Evolutionary conservation across 1,140 invertebrate genomes (phyloP).

Genomic region (Heliconius melpomene): DNA sequence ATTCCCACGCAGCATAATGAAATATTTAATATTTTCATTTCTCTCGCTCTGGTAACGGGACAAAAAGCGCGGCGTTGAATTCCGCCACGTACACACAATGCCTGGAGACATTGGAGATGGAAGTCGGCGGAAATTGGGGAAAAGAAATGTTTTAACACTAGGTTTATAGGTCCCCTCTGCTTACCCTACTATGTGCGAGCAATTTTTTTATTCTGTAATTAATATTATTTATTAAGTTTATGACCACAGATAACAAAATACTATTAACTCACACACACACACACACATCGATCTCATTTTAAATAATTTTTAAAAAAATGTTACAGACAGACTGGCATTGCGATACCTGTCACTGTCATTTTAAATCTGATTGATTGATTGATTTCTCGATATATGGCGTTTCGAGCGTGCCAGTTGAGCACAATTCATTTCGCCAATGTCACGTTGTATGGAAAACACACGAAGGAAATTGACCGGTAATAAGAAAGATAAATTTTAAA

Average conservation of each 20-base stretch:
- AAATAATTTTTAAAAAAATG: background rate
- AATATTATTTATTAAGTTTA: background rate
- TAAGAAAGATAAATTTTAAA: no score
- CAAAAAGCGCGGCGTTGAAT: background rate
- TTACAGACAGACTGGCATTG: conserved; percentile 23
- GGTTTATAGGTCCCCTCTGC: background rate
- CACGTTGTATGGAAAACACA: no score
- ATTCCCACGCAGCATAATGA: no score
- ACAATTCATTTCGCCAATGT: no score
- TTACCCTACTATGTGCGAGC: background rate
- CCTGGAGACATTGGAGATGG: background rate
- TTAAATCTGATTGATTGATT: no score
- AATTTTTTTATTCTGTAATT: no score
- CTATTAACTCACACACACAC: background rate
- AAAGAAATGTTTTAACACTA: background rate
- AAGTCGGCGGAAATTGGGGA: background rate
- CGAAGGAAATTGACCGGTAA: no score
- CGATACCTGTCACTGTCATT: conserved; percentile 34
- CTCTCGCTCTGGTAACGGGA: background rate
- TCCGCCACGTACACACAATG: background rate
- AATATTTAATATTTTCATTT: no score
- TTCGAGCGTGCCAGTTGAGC: no score
- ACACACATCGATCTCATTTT: no score
- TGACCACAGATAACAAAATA: background rate
- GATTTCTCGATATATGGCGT: no score